A percentile compares a stretch with the other conserved stretches of the same genome.
Conservation (phyloP, 2,113 vertebrate species). For the Phylloscopus trochiloides region DNA sequence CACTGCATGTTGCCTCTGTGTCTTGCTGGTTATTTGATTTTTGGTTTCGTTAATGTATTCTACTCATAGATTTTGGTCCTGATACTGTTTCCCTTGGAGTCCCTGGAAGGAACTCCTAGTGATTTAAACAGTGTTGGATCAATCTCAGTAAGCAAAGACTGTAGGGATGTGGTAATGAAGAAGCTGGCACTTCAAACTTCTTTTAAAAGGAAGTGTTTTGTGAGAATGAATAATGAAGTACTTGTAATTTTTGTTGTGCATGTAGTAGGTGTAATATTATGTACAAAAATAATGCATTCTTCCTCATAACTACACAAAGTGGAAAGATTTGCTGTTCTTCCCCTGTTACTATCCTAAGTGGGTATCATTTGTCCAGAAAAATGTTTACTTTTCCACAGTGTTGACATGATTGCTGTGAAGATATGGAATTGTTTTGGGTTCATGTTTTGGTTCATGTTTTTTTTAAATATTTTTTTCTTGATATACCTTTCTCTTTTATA, state of each 20-base stretch:
- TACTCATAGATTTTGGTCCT: neutral
- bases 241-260: neutral
- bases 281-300: neutral
- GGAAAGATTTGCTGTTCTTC: neutral
- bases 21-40: slow-evolving; percentile 65
- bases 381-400: neutral
- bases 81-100: slow-evolving; percentile 6
- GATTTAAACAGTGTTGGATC: neutral
- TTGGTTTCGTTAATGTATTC: slow-evolving; percentile 17
- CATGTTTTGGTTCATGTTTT: neutral
- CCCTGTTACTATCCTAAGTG: neutral
- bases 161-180: neutral
- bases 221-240: neutral
- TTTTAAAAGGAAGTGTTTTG: neutral
- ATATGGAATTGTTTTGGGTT: neutral
- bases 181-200: neutral
- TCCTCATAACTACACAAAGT: neutral
- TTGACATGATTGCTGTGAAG: neutral
- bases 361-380: neutral
- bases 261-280: neutral
- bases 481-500: neutral
- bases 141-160: neutral
- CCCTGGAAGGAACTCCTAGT: neutral
- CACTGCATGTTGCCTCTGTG: slow-evolving; percentile 38
- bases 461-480: neutral